These are phyloP conservation scores for Corythaeola cristata DNA, from an alignment of 2,113 vertebrate genomes.

Conservation along the genomic window DNA sequence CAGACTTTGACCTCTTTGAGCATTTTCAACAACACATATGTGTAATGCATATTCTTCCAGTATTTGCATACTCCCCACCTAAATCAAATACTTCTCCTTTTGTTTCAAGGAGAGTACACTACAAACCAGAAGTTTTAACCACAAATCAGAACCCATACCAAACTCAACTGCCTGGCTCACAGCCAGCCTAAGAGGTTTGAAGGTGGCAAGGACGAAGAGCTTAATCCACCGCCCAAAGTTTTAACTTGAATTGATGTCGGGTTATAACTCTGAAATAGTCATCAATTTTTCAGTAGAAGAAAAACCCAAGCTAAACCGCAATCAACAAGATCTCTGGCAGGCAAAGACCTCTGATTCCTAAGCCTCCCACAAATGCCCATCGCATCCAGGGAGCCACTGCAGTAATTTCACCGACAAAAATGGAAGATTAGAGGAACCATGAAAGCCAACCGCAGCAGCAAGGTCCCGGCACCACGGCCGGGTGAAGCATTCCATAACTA, in stretches of 20 bases:
- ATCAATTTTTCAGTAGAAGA: not conserved
- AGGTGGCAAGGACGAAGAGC: not conserved
- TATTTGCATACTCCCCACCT: not conserved
- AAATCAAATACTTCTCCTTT: not conserved
- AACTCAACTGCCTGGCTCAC: not conserved
- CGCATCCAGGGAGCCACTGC: not conserved
- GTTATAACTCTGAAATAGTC: not conserved
- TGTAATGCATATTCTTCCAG: not conserved
- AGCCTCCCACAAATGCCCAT: not conserved
- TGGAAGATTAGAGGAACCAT: not conserved
- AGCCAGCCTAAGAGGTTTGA: not conserved
- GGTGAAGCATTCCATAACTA: not conserved
- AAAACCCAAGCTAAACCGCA: not conserved
- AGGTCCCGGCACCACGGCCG: not conserved
- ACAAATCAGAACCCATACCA: not conserved
- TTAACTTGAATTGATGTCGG: not conserved
- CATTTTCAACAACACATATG: not conserved
- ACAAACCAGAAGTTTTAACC: not conserved
- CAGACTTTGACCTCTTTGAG: not conserved
- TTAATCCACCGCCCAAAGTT: not conserved
- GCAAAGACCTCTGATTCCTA: not conserved
- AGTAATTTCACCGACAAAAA: not conserved
- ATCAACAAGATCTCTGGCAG: accelerated
- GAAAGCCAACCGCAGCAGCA: not conserved
- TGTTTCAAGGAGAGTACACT: not conserved